A percentile compares a stretch with the other conserved stretches of the same genome.
These are phyloP conservation scores for Capromys pilorides DNA, from an alignment of 2,797 vertebrate species.

Conservation along the genomic window DNA sequence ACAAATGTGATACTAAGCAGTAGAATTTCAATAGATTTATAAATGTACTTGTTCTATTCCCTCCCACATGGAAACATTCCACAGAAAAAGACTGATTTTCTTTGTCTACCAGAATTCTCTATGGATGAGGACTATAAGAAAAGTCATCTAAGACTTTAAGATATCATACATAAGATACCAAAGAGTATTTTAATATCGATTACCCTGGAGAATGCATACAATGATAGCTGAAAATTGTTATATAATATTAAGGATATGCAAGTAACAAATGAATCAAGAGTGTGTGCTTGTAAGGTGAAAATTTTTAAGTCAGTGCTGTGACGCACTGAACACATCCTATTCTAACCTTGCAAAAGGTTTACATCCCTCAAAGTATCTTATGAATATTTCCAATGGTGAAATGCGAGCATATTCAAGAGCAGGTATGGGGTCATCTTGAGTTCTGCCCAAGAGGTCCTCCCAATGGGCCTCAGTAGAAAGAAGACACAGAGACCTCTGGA, in stretches of 20 bases:
- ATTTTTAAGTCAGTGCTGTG: not conserved
- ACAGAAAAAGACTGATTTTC: not conserved
- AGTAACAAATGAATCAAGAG: not conserved
- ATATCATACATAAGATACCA: not conserved
- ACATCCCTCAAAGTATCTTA: not conserved
- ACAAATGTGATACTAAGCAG: not conserved
- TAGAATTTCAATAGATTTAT: not conserved
- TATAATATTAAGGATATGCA: not conserved
- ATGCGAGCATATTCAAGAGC: not conserved
- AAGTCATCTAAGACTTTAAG: slow-evolving; percentile 18
- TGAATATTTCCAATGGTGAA: not conserved
- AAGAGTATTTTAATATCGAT: not conserved
- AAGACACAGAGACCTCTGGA: not conserved
- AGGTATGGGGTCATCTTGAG: not conserved
- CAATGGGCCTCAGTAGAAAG: not conserved
- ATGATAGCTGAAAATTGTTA: not conserved
- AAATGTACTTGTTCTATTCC: slow-evolving; percentile 12
- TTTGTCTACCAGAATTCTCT: slow-evolving; percentile 38
- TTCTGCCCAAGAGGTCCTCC: not conserved
- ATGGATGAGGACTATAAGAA: not conserved
- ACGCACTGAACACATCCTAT: not conserved
- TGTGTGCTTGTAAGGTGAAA: not conserved
- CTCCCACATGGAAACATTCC: not conserved
- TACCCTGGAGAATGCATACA: not conserved
- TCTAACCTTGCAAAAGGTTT: not conserved